Evolutionary conservation across 2,113 vertebrate genomes (phyloP).

Genomic region (Ailurus styani): DNA sequence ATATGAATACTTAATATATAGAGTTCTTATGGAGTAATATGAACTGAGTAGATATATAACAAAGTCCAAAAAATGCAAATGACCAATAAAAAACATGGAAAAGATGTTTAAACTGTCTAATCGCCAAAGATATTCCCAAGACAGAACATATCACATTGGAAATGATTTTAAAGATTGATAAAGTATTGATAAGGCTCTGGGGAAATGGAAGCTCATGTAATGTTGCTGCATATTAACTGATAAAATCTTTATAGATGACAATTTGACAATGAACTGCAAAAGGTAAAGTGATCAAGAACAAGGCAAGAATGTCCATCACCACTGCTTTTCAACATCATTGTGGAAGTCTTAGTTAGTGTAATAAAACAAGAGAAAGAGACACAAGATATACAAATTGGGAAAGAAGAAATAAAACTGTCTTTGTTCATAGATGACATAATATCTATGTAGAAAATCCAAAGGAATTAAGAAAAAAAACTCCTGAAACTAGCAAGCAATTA

Average conservation of each 20-base stretch:
- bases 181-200: not conserved
- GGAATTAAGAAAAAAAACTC: not conserved
- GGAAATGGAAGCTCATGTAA: not conserved
- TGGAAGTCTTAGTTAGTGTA: not conserved
- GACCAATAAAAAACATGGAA: not conserved
- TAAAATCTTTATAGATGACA: conserved; percentile 5
- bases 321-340: not conserved
- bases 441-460: not conserved
- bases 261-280: conserved; percentile 27
- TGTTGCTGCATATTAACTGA: not conserved
- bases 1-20: not conserved
- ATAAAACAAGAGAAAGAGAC: not conserved
- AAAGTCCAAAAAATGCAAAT: conserved; percentile 5
- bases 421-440: not conserved
- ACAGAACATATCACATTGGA: not conserved
- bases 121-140: not conserved
- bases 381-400: not conserved
- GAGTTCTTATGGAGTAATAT: not conserved
- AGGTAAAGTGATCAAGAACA: not conserved
- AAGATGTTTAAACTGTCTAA: not conserved
- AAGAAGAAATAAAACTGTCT: not conserved
- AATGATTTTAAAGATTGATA: not conserved
- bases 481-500: not conserved
- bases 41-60: not conserved
- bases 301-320: not conserved